phyloP scores from a whole-genome alignment of 2,113 vertebrate species.

The Larimichthys crocea region DNA sequence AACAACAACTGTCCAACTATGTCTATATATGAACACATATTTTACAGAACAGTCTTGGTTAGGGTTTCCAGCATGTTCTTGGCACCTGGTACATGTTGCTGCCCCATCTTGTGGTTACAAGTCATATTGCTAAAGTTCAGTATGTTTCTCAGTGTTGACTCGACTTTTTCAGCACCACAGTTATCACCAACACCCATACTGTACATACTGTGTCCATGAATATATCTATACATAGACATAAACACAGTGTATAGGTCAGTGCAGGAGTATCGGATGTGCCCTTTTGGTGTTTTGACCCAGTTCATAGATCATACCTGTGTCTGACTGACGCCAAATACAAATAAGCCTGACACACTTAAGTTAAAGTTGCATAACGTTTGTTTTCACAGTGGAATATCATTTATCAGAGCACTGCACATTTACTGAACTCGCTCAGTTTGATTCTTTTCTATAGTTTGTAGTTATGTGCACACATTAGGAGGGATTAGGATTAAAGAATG shows the following conservation, averaged over 20 bases:
- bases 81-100: too few species aligned
- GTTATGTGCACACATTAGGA: neutral
- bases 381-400: too few species aligned
- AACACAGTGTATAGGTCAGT: conserved; percentile 36
- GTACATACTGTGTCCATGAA: neutral
- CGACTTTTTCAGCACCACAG: neutral
- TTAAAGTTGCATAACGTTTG: too few species aligned
- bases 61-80: too few species aligned
- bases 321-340: neutral
- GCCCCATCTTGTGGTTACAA: neutral
- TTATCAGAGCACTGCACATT: neutral
- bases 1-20: neutral
- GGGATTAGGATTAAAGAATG: neutral
- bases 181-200: too few species aligned
- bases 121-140: neutral
- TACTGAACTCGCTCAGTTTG: neutral
- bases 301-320: neutral
- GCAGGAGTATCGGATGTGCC: conserved; percentile 2
- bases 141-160: neutral
- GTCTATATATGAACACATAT: neutral
- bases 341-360: neutral
- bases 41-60: neutral
- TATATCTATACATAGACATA: neutral
- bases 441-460: neutral
- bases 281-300: conserved; percentile 25